Conservation (phyloP, 2,113 vertebrate genomes). For the Pedionomus torquatus region DNA sequence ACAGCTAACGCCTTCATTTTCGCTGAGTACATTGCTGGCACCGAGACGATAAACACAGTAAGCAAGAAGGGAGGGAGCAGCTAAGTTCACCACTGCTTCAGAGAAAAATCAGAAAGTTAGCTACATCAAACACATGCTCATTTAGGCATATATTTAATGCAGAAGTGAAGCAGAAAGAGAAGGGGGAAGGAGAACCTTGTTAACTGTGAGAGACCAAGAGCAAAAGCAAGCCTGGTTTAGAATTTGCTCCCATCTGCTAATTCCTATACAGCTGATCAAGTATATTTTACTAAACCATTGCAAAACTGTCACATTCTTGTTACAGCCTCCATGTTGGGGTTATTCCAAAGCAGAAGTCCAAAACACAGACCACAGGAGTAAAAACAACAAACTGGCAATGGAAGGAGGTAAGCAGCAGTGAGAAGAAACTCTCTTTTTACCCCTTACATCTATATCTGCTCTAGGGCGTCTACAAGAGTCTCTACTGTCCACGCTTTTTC, state of each 20-base stretch:
- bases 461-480: neutral
- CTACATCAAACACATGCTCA: neutral
- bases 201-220: neutral
- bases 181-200: neutral
- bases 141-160: neutral
- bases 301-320: slow-evolving; percentile 24
- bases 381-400: neutral
- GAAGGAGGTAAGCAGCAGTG: neutral
- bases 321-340: neutral
- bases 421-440: neutral
- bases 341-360: slow-evolving; percentile 41
- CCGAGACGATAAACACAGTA: neutral
- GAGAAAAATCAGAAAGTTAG: neutral
- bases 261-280: neutral
- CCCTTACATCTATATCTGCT: neutral
- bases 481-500: neutral
- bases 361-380: slow-evolving; percentile 12
- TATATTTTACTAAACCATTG: neutral
- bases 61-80: neutral
- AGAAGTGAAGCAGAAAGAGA: neutral
- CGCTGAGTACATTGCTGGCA: neutral
- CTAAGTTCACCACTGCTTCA: neutral
- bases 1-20: neutral
- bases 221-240: neutral
- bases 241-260: neutral